Percentiles rank a stretch among this genome's conserved stretches.
These are phyloP conservation scores for Burhinus oedicnemus DNA, from an alignment of 2,113 vertebrate species.

Conservation along the genomic window DNA sequence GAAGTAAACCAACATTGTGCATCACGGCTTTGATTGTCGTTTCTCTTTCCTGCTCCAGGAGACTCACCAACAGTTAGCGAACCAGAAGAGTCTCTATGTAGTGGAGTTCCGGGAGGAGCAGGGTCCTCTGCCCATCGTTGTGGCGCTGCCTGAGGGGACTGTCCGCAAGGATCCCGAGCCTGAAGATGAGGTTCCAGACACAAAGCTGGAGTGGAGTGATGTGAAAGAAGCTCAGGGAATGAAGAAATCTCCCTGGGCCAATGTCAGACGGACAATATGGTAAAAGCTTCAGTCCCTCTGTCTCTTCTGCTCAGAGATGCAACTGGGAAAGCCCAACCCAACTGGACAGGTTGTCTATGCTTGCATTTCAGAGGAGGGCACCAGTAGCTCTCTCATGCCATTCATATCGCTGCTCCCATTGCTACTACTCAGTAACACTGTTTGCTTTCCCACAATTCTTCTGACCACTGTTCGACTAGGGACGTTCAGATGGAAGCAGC, in stretches of 20 bases:
- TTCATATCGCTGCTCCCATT: background rate
- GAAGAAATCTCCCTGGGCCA: constrained; percentile 81
- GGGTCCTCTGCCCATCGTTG: constrained; percentile 86
- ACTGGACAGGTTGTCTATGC: background rate
- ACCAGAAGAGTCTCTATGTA: constrained; percentile 87
- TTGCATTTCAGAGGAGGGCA: background rate
- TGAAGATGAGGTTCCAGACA: constrained; percentile 80
- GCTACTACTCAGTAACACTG: background rate
- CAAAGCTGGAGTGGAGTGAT: constrained; percentile 87
- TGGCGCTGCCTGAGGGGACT: constrained; percentile 77
- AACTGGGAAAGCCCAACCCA: background rate
- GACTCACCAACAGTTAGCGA: constrained; percentile 85
- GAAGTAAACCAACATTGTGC: background rate
- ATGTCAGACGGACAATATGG: constrained; percentile 80
- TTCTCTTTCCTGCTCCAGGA: constrained; percentile 70
- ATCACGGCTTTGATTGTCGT: background rate
- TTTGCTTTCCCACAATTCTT: background rate
- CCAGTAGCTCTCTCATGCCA: background rate
- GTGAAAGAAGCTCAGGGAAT: constrained; percentile 82
- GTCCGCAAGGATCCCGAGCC: constrained; percentile 75
- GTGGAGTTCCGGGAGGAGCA: constrained; percentile 87
- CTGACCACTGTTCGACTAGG: fast-evolving
- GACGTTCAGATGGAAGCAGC: background rate
- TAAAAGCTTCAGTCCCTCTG: background rate
- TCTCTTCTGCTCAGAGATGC: background rate